Conservation (phyloP, 2,113 vertebrate genomes). For the Bungarus multicinctus region DNA sequence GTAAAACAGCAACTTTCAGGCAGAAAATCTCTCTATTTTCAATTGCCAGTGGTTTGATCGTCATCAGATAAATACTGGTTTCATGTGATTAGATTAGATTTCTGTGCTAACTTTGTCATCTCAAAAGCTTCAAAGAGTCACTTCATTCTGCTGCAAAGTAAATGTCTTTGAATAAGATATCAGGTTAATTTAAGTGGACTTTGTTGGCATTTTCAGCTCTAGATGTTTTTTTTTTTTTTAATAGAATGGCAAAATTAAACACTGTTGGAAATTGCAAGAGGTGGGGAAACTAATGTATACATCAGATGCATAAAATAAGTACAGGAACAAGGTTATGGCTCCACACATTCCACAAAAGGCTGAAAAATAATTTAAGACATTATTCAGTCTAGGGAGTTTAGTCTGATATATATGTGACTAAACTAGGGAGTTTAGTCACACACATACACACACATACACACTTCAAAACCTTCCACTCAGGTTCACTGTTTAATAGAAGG, state of each 20-base stretch:
- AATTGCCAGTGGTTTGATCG: neutral
- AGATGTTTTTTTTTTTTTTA: neutral
- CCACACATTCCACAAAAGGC: neutral
- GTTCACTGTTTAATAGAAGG: neutral
- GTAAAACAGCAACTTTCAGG: neutral
- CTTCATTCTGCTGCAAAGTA: neutral
- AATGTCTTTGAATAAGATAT: neutral
- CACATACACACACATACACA: too few relatives aligned
- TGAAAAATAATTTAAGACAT: neutral
- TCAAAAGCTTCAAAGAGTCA: neutral
- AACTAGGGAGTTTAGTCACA: too few relatives aligned
- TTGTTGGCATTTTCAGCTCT: neutral
- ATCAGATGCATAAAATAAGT: neutral
- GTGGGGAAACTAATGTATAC: neutral
- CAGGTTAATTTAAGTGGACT: neutral
- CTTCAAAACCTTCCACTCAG: neutral
- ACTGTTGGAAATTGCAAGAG: neutral
- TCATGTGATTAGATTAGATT: neutral
- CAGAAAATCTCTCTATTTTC: neutral
- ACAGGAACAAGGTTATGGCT: neutral
- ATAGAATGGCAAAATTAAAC: neutral
- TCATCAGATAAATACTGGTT: neutral
- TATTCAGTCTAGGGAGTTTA: neutral
- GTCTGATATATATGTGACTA: neutral
- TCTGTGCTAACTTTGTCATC: neutral